Evolutionary conservation across 2,888 invertebrate species (phyloP).

Genomic region (Zonitis immaculata): DNA sequence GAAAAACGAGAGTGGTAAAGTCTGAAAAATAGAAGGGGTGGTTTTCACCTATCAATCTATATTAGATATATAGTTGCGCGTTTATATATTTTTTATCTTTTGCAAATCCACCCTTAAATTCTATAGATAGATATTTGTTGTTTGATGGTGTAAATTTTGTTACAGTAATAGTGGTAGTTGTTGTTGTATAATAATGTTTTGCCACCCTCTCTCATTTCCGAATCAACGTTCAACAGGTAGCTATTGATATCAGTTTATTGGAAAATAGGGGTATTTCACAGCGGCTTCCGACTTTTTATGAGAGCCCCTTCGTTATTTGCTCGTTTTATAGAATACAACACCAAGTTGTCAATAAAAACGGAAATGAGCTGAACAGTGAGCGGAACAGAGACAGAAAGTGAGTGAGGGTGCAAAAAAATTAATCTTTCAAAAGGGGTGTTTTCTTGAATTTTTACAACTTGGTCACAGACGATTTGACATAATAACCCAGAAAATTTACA

Average conservation of each 20-base stretch:
- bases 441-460: too few relatives aligned
- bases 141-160: not conserved
- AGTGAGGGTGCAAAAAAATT: too few relatives aligned
- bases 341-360: constrained; percentile 1
- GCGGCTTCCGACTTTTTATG: constrained; percentile 43
- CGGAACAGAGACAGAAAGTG: constrained; percentile 1
- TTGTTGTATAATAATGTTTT: not conserved
- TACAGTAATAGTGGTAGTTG: not conserved
- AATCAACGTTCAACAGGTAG: constrained; percentile 46
- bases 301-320: constrained; percentile 35
- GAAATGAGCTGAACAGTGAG: too few relatives aligned
- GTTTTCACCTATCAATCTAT: not conserved
- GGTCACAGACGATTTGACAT: too few relatives aligned
- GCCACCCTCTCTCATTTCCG: constrained; percentile 9
- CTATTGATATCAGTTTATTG: constrained; percentile 52
- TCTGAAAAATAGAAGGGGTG: not conserved
- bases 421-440: too few relatives aligned
- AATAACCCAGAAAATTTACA: too few relatives aligned
- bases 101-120: not conserved
- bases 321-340: constrained; percentile 26
- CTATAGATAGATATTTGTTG: too few relatives aligned
- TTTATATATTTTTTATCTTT: not conserved
- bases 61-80: not conserved
- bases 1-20: constrained; percentile 8
- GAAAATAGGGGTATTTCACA: constrained; percentile 50